Conservation (phyloP, 1,140 invertebrate species). For the Melipona quadrifasciata region DNA sequence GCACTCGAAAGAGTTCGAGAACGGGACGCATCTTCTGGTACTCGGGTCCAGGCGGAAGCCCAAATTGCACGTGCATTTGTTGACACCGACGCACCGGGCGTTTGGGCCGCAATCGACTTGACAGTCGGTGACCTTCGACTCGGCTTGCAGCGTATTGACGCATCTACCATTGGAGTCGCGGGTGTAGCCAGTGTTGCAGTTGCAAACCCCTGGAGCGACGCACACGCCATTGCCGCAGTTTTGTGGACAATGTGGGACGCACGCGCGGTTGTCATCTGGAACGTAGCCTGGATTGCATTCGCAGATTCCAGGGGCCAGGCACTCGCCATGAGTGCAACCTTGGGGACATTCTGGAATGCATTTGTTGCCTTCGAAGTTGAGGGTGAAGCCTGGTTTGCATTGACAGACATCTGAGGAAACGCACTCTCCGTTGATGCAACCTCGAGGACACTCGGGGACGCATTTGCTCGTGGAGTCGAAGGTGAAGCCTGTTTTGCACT, state of each 20-base stretch:
- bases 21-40: slow-evolving; percentile 46
- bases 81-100: slow-evolving; percentile 63
- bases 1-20: neutral
- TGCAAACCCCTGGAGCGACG: slow-evolving; percentile 31
- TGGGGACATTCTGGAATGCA: slow-evolving; percentile 20
- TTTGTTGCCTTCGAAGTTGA: neutral
- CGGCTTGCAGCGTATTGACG: neutral
- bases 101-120: slow-evolving; percentile 53
- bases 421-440: slow-evolving; percentile 70
- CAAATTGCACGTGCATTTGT: slow-evolving; percentile 78
- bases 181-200: slow-evolving; percentile 36
- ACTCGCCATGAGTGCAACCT: slow-evolving; percentile 68
- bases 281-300: slow-evolving; percentile 40
- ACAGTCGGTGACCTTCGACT: slow-evolving; percentile 18
- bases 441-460: neutral
- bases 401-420: slow-evolving; percentile 66
- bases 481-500: slow-evolving; percentile 67
- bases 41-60: slow-evolving; percentile 58
- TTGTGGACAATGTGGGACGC: slow-evolving; percentile 23
- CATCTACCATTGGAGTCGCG: slow-evolving; percentile 35
- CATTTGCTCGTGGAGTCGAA: slow-evolving; percentile 1
- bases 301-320: slow-evolving; percentile 52
- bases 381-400: slow-evolving; percentile 66
- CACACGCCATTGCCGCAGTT: slow-evolving; percentile 40
- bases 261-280: neutral